Evolutionary conservation across 2,888 invertebrate species (phyloP).

Genomic region (Adineta ricciae): DNA sequence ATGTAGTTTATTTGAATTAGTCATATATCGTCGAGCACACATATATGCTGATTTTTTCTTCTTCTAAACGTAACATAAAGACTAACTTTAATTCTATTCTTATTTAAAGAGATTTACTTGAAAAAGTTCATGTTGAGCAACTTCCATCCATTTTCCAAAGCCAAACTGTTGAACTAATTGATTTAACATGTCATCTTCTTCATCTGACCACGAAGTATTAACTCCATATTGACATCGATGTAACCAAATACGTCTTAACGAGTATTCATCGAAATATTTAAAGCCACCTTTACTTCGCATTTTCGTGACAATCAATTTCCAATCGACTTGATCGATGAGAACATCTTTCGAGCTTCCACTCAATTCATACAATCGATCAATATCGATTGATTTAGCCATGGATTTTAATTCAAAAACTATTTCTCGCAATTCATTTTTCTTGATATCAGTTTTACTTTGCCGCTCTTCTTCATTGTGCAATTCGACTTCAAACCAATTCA

Average conservation of each 20-base stretch:
- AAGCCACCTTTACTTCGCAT: not conserved
- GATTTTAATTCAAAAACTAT: not conserved
- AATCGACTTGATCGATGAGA: not conserved
- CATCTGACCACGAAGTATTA: not conserved
- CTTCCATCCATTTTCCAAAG: not conserved
- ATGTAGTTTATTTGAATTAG: not conserved
- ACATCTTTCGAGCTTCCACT: not conserved
- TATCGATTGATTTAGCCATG: not conserved
- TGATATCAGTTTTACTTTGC: not conserved
- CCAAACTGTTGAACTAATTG: not conserved
- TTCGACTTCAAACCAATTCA: not conserved
- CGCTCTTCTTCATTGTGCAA: not conserved
- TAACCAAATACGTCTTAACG: not conserved
- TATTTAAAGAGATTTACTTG: not conserved
- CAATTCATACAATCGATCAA: not conserved
- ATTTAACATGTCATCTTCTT: not conserved
- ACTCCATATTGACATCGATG: not conserved
- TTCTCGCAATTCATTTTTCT: not conserved
- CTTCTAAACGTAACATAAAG: not conserved
- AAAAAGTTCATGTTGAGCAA: not conserved
- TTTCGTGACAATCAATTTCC: not conserved
- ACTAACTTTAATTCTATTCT: not conserved
- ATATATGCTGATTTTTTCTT: not conserved
- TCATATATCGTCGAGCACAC: not conserved
- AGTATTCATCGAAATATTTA: not conserved